Evolutionary conservation across 2,113 vertebrate species (phyloP), one percentile per base, ranked within the genome.

Genomic region (Ctenomys sociabilis): DNA sequence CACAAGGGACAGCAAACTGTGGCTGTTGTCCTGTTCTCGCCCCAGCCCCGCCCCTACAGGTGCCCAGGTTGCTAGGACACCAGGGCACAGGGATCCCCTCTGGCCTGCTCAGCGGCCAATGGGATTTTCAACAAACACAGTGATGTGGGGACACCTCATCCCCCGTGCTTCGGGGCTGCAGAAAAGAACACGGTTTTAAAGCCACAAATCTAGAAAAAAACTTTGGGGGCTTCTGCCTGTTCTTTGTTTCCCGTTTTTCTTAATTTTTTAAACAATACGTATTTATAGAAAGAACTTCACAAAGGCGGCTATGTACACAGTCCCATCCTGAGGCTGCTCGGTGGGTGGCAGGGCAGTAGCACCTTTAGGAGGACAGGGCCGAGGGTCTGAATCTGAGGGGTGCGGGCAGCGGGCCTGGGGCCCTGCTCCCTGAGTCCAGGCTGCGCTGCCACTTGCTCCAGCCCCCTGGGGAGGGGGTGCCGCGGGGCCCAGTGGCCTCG

Each of bases 261-360:
- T 35, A 92, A 61, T 32, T 87, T 97, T 94, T 98, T 96, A 97
- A 96, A 98, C 97, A 98, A 98, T 88, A 96, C 97, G 98, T 95
- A 96, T 98, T 97, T 94, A 96, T 98, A 98, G 98, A 98, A 98
- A 97, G 97, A 98, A 96, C 97, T 95, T 98, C 98, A 98, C 98
- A 98, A 98, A 98, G 98, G 98, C 97, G 97, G 97, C 75, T 96
- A 97, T 98, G 96, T 98, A 98, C 98, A 98, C 95, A 94, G 98
- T 98, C 96, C 97, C 63, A 7, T 96, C 98, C 37, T 95, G 97
- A 97, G 98, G 98, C 97, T 97, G 98, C 98, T 97, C 97, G 97
- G 98, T 97, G 97, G 98, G 99, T 98, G 98, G 98, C 98, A 98
- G 98, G 98, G 98, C 97, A 97, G 97, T 99, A 99, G 99, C 99